These are phyloP conservation scores for Tetanocera ferruginea DNA, from an alignment of 2,888 invertebrate species.

Conservation along the genomic window DNA sequence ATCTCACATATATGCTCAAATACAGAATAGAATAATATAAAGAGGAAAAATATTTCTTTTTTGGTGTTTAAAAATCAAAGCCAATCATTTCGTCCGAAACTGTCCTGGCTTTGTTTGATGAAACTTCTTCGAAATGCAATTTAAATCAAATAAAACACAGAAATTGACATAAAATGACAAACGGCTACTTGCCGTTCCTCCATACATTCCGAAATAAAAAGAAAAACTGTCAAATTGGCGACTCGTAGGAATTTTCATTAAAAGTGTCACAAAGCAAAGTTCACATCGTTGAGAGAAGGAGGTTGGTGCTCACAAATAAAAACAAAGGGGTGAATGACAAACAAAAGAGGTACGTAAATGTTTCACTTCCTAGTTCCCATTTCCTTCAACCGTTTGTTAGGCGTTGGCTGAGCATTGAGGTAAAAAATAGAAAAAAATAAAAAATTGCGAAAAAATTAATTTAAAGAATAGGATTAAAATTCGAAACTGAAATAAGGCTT, in stretches of 20 bases:
- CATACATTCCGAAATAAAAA: not conserved
- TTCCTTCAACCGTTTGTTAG: too few species aligned
- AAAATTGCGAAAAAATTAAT: too few species aligned
- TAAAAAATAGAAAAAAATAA: too few species aligned
- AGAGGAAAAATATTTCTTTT: too few species aligned
- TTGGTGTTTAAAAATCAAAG: too few species aligned
- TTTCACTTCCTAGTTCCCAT: too few species aligned
- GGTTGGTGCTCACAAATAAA: not conserved
- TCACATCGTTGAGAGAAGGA: conserved; percentile 1
- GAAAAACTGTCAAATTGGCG: not conserved
- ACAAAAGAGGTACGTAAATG: not conserved
- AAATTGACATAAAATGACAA: conserved; percentile 19
- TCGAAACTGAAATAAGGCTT: not conserved
- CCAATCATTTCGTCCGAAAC: too few species aligned
- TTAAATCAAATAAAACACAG: conserved; percentile 3
- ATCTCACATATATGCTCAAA: too few species aligned
- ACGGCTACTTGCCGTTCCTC: conserved; percentile 3
- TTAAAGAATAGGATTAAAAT: too few species aligned
- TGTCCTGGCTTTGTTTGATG: not conserved
- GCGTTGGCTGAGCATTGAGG: too few species aligned
- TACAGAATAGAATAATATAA: too few species aligned
- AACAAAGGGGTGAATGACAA: not conserved
- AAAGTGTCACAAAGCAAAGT: conserved; percentile 20
- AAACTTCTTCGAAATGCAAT: conserved; percentile 7
- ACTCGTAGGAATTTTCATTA: conserved; percentile 29